A percentile compares a stretch with the other conserved stretches of the same genome.
Conservation (phyloP, 2,797 vertebrate species). For the Alcedo atthis region DNA sequence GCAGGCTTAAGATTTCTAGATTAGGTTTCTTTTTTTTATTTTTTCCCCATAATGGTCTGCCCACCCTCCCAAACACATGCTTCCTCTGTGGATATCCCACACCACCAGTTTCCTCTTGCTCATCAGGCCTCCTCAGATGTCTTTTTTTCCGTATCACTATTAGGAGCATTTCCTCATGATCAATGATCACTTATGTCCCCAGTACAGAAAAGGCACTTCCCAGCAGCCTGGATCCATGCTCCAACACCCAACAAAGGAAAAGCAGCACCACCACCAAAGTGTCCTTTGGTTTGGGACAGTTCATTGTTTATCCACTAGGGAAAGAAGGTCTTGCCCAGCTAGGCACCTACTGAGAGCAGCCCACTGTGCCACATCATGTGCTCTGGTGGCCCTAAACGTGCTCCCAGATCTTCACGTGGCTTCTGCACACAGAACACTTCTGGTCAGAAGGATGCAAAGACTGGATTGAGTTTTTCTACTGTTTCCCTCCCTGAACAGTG, state of each 20-base stretch:
- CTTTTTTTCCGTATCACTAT: neutral
- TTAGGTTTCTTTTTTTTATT: neutral
- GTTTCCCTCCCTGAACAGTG: neutral
- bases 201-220: neutral
- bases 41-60: neutral
- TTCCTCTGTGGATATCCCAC: neutral
- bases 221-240: neutral
- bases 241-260: neutral
- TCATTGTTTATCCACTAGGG: accelerated
- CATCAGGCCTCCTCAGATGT: neutral
- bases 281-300: neutral
- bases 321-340: neutral
- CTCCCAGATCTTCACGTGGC: neutral
- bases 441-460: neutral
- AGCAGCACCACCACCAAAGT: accelerated
- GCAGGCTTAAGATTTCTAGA: neutral
- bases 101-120: neutral
- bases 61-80: accelerated
- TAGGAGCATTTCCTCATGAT: neutral
- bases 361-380: neutral
- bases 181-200: neutral
- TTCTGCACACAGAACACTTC: neutral
- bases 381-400: neutral
- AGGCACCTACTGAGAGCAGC: accelerated
- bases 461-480: neutral